phyloP scores from a whole-genome alignment of 2,888 invertebrate species.

The Crocallis elinguaria region DNA sequence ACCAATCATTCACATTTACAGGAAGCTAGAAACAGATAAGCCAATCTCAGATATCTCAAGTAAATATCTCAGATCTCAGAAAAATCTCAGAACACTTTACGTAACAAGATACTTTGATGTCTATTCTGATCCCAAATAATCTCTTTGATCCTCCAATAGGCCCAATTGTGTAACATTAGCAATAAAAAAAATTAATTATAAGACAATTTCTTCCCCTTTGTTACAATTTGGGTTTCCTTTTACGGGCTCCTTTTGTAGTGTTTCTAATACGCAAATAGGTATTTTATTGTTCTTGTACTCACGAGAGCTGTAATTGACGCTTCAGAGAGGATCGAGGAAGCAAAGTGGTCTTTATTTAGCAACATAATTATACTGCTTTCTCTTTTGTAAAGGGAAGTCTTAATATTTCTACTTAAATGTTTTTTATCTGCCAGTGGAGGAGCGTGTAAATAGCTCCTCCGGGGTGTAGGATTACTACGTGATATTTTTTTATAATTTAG shows the following conservation, averaged over 20 bases:
- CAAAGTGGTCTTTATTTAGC: not conserved
- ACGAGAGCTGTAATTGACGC: conserved; percentile 1
- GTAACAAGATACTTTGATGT: conserved; percentile 21
- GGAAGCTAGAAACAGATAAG: no score
- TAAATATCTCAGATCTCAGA: no score
- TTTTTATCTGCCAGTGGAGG: no score
- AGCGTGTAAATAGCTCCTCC: no score
- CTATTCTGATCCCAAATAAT: conserved; percentile 12
- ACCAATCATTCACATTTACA: no score
- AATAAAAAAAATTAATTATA: conserved; percentile 11
- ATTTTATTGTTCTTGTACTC: conserved; percentile 5
- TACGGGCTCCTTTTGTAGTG: conserved; percentile 6
- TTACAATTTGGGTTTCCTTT: conserved; percentile 5
- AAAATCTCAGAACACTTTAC: not conserved
- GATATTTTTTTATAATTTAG: no score
- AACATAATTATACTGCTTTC: no score
- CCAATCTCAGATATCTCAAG: no score
- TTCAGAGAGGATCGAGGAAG: not conserved
- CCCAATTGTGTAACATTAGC: conserved; percentile 18
- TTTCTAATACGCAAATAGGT: not conserved
- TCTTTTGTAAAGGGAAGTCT: no score
- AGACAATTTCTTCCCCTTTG: not conserved
- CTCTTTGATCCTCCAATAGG: conserved; percentile 23
- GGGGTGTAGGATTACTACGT: no score
- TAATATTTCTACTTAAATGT: no score